Evolutionary conservation across 2,113 vertebrate genomes (phyloP).

Genomic region (Sarotherodon lohbergeri): DNA sequence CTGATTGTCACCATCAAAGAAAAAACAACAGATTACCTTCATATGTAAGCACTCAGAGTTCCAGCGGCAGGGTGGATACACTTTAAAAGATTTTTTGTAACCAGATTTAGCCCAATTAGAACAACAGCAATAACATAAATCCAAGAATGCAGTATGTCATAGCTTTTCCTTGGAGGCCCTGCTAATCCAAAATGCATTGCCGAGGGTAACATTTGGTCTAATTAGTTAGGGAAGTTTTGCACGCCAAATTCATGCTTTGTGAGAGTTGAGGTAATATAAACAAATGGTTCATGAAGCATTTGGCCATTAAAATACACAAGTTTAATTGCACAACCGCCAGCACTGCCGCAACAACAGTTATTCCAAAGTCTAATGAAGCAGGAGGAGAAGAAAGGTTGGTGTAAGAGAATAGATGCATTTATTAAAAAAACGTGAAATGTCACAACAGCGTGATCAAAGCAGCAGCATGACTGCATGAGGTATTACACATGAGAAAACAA

Average conservation of each 20-base stretch:
- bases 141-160: slow-evolving; percentile 26
- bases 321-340: slow-evolving; percentile 6
- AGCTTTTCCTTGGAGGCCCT: slow-evolving; percentile 4
- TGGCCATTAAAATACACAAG: slow-evolving; percentile 25
- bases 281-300: slow-evolving; percentile 50
- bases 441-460: not conserved
- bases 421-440: not conserved
- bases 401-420: not conserved
- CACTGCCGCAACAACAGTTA: not conserved
- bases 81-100: slow-evolving; percentile 15
- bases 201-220: slow-evolving; percentile 11
- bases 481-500: not conserved
- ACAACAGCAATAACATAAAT: slow-evolving; percentile 55
- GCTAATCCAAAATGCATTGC: slow-evolving; percentile 21
- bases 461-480: not conserved
- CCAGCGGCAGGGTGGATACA: slow-evolving; percentile 24
- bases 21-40: slow-evolving; percentile 45
- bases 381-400: not conserved
- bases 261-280: slow-evolving; percentile 53
- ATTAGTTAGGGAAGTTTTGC: slow-evolving; percentile 22
- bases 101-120: slow-evolving; percentile 50
- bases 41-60: slow-evolving; percentile 36
- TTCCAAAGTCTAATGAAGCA: slow-evolving; percentile 9
- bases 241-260: slow-evolving; percentile 37
- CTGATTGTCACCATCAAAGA: slow-evolving; percentile 49